A percentile compares a stretch with the other conserved stretches of the same genome.
Conservation (phyloP, 2,113 vertebrate species). For the Epinephelus moara region DNA sequence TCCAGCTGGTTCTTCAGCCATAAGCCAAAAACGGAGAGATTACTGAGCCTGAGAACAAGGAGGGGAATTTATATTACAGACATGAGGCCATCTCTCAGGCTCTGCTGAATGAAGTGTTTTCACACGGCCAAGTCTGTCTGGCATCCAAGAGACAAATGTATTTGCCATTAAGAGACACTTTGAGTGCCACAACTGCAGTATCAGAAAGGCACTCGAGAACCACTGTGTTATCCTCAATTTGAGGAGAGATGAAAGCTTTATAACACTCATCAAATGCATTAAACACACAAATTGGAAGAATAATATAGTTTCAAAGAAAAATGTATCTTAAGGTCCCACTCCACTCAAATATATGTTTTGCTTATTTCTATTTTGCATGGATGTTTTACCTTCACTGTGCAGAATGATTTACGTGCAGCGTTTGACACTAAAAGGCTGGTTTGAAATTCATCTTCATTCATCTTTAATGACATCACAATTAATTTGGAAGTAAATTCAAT, state of each 20-base stretch:
- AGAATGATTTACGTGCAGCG: neutral
- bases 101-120: conserved; percentile 45
- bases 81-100: conserved; percentile 63
- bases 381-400: neutral
- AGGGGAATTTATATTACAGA: conserved; percentile 62
- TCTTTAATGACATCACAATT: neutral
- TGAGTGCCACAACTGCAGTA: neutral
- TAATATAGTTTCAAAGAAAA: neutral
- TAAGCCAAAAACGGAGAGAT: conserved; percentile 72
- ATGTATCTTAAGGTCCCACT: neutral
- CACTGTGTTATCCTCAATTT: neutral
- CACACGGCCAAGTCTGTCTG: conserved; percentile 21
- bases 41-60: conserved; percentile 74
- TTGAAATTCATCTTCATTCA: neutral
- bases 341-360: conserved; percentile 6
- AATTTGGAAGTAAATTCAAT: neutral
- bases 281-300: neutral
- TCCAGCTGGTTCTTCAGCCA: conserved; percentile 77
- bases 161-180: conserved; percentile 16
- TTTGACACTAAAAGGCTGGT: neutral
- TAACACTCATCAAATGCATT: neutral
- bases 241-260: neutral
- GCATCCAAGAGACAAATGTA: conserved; percentile 32
- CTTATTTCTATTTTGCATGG: neutral
- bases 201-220: neutral